Conservation (phyloP, 2,888 invertebrate species). For the Drosophila antonietae region DNA sequence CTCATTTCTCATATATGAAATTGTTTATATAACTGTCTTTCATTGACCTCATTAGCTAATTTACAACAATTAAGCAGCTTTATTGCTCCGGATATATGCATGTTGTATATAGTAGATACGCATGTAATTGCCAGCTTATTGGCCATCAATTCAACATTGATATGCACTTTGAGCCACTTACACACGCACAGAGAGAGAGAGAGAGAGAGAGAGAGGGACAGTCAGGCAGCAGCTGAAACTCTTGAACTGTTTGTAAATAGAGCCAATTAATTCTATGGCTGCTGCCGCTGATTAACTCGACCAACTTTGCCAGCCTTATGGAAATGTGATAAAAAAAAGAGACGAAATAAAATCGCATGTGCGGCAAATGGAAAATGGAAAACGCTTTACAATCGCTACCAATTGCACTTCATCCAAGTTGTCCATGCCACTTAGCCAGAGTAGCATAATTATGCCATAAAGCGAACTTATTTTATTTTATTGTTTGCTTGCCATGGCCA, state of each 20-base stretch:
- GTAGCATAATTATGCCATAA: constrained; percentile 50
- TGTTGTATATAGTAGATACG: constrained; percentile 41
- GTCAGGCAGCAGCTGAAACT: constrained; percentile 14
- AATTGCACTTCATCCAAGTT: constrained; percentile 33
- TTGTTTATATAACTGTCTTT: constrained; percentile 23
- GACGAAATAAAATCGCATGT: constrained; percentile 36
- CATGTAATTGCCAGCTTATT: constrained; percentile 52
- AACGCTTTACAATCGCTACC: constrained; percentile 40
- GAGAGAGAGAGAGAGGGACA: too few relatives aligned
- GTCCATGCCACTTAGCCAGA: constrained; percentile 21
- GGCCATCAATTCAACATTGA: constrained; percentile 61
- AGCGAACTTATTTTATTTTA: constrained; percentile 46
- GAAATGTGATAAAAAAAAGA: constrained; percentile 37
- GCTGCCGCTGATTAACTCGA: constrained; percentile 39
- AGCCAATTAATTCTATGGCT: constrained; percentile 63
- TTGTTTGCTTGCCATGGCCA: constrained; percentile 26
- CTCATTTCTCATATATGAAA: constrained; percentile 3
- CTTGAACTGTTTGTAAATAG: constrained; percentile 56
- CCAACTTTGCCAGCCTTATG: constrained; percentile 38
- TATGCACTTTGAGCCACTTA: constrained; percentile 67
- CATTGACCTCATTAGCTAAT: constrained; percentile 52
- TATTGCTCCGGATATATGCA: constrained; percentile 37
- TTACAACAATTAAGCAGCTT: constrained; percentile 65
- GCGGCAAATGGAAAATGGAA: constrained; percentile 33
- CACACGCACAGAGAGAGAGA: neutral